Percentiles rank a stretch among this genome's conserved stretches.
Evolutionary conservation across 2,113 vertebrate species (phyloP).

Genomic region (Cathartes aura): DNA sequence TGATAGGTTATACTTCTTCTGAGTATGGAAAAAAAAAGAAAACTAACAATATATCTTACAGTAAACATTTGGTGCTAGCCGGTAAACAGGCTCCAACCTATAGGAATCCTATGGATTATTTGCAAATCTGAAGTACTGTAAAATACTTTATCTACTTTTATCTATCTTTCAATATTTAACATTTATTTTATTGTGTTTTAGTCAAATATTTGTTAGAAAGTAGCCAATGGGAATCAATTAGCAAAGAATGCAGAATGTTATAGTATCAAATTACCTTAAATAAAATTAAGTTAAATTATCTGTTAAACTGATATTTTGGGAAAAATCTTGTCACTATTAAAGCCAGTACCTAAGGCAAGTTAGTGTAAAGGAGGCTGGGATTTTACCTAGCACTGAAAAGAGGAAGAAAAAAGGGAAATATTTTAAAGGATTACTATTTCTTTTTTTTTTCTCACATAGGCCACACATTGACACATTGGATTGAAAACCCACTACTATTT

Average conservation of each 20-base stretch:
- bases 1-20: neutral
- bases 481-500: neutral
- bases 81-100: neutral
- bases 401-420: neutral
- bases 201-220: neutral
- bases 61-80: neutral
- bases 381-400: neutral
- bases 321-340: neutral
- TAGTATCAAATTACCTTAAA: neutral
- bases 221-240: neutral
- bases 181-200: neutral
- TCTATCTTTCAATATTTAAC: neutral
- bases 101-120: neutral
- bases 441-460: neutral
- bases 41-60: neutral
- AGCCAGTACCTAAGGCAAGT: neutral
- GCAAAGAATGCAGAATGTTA: neutral
- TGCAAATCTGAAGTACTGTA: neutral
- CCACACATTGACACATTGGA: neutral
- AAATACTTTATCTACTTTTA: neutral
- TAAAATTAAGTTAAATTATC: neutral
- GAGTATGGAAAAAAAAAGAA: neutral
- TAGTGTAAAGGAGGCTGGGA: neutral
- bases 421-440: neutral
- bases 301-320: neutral